Base-by-base conservation (phyloP, 2,888 invertebrate genomes). In the Cactoblastis cactorum region DNA sequence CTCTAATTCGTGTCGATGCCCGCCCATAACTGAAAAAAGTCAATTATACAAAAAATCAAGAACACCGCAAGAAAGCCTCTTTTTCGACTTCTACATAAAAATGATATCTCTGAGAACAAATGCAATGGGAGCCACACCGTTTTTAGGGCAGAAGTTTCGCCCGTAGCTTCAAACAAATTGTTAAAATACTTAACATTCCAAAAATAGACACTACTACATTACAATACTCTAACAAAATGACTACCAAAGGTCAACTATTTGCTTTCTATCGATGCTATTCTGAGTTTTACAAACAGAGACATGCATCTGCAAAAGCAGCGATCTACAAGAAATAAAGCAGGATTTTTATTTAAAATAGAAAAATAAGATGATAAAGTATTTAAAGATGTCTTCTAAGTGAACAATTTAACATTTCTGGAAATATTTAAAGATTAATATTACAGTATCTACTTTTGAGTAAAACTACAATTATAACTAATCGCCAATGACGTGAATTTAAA, bases 1-100 rank as follows among this genome's bases (percentile, higher is more conserved):
- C 71, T 77, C 71, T 71, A 76, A 82, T 78, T 77, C 68, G 69
- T 72, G 74, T 69, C 74, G 65, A 69, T 61, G 73, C 67, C 66
- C 72, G 62, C 57, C 65, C 56, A 65, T 62, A 59, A 64, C 57
- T 59, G 50, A 61, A 63, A 62, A 59, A 55, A 58, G 52, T 41
- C 55, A 62, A 62, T 63, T 59, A 56, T 55, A 56, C 43, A 53
- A 56, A 55, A 47, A 53, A 32, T 32, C 35, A 22, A 24, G 41
- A 51, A 47, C 48, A 33, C 50, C 33, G n/a, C 50, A 53, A 52
- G 49, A 48, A 51, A 51, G 32, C 45, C 33, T 47, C 49, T 50
- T 54, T 45, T 49, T 51, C 45, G 38, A 17, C 33, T 32, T 32
- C 41, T 22, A 52, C 50, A 49, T 50, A 53, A 50, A 52, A 53